Base-by-base conservation (phyloP, 2,113 vertebrate genomes). In the Cynopterus brachyotis region DNA sequence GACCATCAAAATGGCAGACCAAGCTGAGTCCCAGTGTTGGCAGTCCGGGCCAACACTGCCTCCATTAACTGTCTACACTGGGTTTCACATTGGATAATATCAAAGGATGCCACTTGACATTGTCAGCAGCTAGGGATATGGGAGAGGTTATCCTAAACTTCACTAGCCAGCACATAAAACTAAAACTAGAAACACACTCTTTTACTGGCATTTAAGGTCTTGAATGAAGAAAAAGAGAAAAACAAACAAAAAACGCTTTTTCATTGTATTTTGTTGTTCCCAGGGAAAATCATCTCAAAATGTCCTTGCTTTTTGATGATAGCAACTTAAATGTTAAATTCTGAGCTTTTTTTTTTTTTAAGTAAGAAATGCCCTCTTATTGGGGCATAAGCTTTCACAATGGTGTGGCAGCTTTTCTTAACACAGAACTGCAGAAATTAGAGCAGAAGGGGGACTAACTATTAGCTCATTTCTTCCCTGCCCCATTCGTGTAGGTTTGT, bases 381-480 rank as follows among this genome's bases (percentile, higher is more conserved):
- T 94, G 89, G 73, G 53, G 47, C 32, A 80, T 22, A 83, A 85
- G 82, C 59, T 92, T 98, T 95, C 97, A 62, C 89, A 96, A 86
- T n/a, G 42, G 45, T 73, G 86, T 78, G 79, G n/a, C 85, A 22
- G 85, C 95, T 91, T 95, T 91, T 95, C 96, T 86, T 93, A 92
- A 84, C 82, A 82, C 47, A 84, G 50, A 95, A 47, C 79, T 35
- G 12, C 6, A 90, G 97, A 97, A 92, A 97, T 45, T 66, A 66
- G 75, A 96, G 95, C 91, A 66, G 62, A 95, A 73, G 76, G 79
- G 66, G 76, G 50, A 82, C 73, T 69, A 37, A 91, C 83, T 47
- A 96, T 97, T 96, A 96, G 97, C 95, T 97, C 97, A 97, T 88
- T 97, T 96, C 94, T 90, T 95, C 47, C 47, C 67, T 88, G 81